Conservation (phyloP, 2,797 vertebrate genomes). For the Pseudomugil gertrudae region DNA sequence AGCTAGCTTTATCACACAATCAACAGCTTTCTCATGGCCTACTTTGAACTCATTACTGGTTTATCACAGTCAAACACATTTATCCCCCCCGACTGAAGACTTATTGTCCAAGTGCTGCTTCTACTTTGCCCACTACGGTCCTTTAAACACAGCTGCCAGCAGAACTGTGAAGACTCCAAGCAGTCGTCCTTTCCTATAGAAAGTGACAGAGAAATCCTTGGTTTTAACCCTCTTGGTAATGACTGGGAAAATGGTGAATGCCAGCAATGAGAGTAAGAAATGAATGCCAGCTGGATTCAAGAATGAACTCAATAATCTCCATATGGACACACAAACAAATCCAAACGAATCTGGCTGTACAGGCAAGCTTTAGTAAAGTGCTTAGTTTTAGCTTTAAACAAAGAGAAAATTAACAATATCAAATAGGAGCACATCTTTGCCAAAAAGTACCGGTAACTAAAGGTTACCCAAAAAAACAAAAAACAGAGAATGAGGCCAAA, state of each 20-base stretch:
- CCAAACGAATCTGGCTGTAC: constrained; percentile 12
- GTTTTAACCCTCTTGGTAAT: constrained; percentile 43
- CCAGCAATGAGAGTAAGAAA: constrained; percentile 34
- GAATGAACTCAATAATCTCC: constrained; percentile 52
- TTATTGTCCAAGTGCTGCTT: constrained; percentile 12
- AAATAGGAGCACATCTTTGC: not conserved
- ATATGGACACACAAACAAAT: constrained; percentile 19
- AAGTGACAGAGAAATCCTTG: constrained; percentile 43
- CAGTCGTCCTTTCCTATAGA: constrained; percentile 25
- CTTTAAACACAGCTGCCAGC: constrained; percentile 37
- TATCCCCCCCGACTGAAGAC: not conserved
- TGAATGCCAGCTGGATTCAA: constrained; percentile 54
- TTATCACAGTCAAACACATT: constrained; percentile 60
- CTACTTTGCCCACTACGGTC: constrained; percentile 11
- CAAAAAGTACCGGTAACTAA: constrained; percentile 20
- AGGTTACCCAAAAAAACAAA: constrained; percentile 13
- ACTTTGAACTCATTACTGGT: constrained; percentile 32
- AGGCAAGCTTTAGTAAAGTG: constrained; percentile 19
- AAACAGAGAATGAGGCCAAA: not conserved
- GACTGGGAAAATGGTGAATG: constrained; percentile 27
- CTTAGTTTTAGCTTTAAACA: constrained; percentile 2
- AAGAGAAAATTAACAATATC: constrained; percentile 26
- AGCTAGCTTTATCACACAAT: constrained; percentile 12
- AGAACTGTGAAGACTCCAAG: constrained; percentile 29
- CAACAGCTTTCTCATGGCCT: constrained; percentile 25